Evolutionary conservation across 2,797 vertebrate species (phyloP).

Genomic region (Lithobates pipiens): DNA sequence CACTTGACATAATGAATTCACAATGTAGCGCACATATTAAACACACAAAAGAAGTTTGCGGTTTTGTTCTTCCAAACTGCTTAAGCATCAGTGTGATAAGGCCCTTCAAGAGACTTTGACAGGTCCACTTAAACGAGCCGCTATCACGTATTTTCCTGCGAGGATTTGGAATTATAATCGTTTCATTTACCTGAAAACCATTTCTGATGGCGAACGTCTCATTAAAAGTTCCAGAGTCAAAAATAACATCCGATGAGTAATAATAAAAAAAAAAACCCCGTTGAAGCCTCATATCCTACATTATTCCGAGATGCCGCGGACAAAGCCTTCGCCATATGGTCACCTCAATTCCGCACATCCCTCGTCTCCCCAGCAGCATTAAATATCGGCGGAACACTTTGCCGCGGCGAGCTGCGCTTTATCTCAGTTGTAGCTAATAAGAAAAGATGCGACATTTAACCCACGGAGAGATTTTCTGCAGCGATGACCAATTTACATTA

Average conservation of each 20-base stretch:
- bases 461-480: slow-evolving; percentile 51
- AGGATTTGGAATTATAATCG: not conserved
- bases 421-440: slow-evolving; percentile 38
- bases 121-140: too few relatives aligned
- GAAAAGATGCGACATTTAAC: slow-evolving; percentile 56
- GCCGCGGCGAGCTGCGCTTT: not conserved
- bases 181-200: not conserved
- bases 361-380: slow-evolving; percentile 9
- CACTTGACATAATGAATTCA: too few relatives aligned
- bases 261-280: too few relatives aligned
- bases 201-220: not conserved
- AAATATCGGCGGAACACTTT: slow-evolving; percentile 11
- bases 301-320: not conserved
- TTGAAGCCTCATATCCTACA: not conserved
- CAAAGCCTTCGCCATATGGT: not conserved
- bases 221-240: not conserved
- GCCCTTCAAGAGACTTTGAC: too few relatives aligned
- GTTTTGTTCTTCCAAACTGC: too few relatives aligned
- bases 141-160: too few relatives aligned
- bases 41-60: too few relatives aligned
- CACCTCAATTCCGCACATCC: not conserved
- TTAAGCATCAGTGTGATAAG: too few relatives aligned
- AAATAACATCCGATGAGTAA: not conserved
- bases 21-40: too few relatives aligned
- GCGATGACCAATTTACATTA: slow-evolving; percentile 56